A percentile compares a stretch with the other conserved stretches of the same genome.
Evolutionary conservation across 2,113 vertebrate species (phyloP).

Genomic region (Zootoca vivipara): DNA sequence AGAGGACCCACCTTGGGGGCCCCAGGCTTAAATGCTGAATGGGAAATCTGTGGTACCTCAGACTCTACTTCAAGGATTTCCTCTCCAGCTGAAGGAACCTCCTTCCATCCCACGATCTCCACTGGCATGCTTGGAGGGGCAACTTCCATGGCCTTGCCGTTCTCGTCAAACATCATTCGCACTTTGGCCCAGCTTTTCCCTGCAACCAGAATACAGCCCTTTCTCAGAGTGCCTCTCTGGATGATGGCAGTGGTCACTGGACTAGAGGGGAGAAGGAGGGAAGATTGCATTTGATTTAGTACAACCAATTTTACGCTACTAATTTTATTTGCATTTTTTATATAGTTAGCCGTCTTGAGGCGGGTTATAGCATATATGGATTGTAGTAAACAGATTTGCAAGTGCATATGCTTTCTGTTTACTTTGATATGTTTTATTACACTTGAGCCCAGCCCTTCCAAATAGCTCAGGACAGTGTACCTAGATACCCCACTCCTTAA

Average conservation of each 20-base stretch:
- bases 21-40: background rate
- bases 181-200: slow-evolving; percentile 93
- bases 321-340: background rate
- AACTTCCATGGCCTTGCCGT: slow-evolving; percentile 72
- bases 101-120: slow-evolving; percentile 93
- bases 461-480: background rate
- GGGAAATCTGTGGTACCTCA: slow-evolving; percentile 79
- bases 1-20: background rate
- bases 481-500: background rate
- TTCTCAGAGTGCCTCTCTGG: slow-evolving; percentile 88
- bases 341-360: background rate
- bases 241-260: slow-evolving; percentile 88
- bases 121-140: slow-evolving; percentile 84
- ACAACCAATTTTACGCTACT: background rate
- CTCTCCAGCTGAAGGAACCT: slow-evolving; percentile 90
- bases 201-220: slow-evolving; percentile 88
- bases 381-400: background rate
- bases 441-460: background rate
- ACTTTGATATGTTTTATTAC: background rate
- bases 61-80: slow-evolving; percentile 93
- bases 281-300: slow-evolving; percentile 9
- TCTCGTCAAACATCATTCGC: slow-evolving; percentile 90
- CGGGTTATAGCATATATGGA: background rate
- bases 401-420: background rate
- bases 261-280: slow-evolving; percentile 60